Conservation (phyloP, 1,140 invertebrate species). For the Asobara japonica region DNA sequence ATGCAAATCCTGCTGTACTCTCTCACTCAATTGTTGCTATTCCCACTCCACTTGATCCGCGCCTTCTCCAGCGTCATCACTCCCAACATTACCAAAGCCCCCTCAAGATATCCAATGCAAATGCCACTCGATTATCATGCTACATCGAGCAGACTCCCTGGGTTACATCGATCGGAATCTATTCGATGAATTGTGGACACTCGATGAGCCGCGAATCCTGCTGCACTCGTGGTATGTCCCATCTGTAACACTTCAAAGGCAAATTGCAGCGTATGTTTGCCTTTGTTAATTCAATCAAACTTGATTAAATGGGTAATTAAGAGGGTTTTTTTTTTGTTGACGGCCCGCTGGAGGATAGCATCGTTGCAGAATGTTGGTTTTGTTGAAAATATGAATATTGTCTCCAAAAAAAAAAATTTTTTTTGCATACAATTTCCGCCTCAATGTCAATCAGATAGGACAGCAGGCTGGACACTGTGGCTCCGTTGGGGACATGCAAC, state of each 20-base stretch:
- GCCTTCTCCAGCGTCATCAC: slow-evolving; percentile 4
- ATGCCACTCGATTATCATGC: slow-evolving; percentile 49
- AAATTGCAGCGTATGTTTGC: background rate
- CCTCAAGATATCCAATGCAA: slow-evolving; percentile 41
- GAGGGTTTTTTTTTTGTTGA: background rate
- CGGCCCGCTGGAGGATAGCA: no score
- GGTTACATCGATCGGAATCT: background rate
- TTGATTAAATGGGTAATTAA: background rate
- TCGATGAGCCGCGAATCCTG: slow-evolving; percentile 10
- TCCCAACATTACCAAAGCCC: slow-evolving; percentile 9
- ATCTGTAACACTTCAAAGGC: slow-evolving; percentile 5
- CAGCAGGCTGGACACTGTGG: no score
- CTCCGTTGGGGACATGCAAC: no score
- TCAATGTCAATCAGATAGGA: no score
- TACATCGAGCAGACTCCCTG: slow-evolving; percentile 14
- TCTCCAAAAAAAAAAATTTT: no score
- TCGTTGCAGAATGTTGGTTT: no score
- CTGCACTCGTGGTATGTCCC: background rate
- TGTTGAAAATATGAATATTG: no score
- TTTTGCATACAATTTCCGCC: no score
- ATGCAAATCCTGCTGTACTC: slow-evolving; percentile 54
- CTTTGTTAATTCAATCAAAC: background rate
- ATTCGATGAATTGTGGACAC: slow-evolving; percentile 20
- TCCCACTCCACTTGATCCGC: background rate
- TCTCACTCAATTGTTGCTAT: slow-evolving; percentile 24